phyloP scores from a whole-genome alignment of 37 sponge, comb jelly and placozoan species.

The Aphrocallistes beatrix region DNA sequence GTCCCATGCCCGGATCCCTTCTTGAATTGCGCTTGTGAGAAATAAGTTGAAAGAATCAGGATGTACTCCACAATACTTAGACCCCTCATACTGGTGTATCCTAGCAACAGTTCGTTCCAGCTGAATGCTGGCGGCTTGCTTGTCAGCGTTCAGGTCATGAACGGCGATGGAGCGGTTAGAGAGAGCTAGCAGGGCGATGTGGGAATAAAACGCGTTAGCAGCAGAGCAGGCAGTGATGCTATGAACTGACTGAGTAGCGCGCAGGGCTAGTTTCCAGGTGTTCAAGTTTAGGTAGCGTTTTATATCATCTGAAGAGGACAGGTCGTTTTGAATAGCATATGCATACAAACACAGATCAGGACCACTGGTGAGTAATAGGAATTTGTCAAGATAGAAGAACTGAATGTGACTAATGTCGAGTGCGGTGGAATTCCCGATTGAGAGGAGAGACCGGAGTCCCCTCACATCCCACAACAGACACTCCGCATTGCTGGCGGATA shows the following conservation, averaged over 20 bases:
- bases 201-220: constrained; percentile 83
- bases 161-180: constrained; percentile 60
- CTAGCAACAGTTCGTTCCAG: background rate
- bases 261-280: background rate
- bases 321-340: constrained; percentile 61
- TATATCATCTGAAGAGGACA: constrained; percentile 53
- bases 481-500: constrained; percentile 12
- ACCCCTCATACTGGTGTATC: constrained; percentile 47
- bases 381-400: constrained; percentile 97
- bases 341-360: constrained; percentile 65
- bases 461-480: constrained; percentile 15
- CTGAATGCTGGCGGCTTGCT: constrained; percentile 24
- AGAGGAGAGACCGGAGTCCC: background rate
- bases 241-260: constrained; percentile 36
- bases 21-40: constrained; percentile 58
- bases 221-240: constrained; percentile 61
- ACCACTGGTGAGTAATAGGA: constrained; percentile 57
- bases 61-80: constrained; percentile 51
- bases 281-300: constrained; percentile 46
- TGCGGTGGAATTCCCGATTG: constrained; percentile 20
- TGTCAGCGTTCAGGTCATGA: constrained; percentile 63
- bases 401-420: constrained; percentile 46
- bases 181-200: constrained; percentile 57
- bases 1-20: constrained; percentile 87
- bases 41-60: constrained; percentile 60